Percentiles rank a stretch among this genome's conserved stretches.
phyloP scores from a whole-genome alignment of 2,888 invertebrate species.

The Orchesellides sinensis region DNA sequence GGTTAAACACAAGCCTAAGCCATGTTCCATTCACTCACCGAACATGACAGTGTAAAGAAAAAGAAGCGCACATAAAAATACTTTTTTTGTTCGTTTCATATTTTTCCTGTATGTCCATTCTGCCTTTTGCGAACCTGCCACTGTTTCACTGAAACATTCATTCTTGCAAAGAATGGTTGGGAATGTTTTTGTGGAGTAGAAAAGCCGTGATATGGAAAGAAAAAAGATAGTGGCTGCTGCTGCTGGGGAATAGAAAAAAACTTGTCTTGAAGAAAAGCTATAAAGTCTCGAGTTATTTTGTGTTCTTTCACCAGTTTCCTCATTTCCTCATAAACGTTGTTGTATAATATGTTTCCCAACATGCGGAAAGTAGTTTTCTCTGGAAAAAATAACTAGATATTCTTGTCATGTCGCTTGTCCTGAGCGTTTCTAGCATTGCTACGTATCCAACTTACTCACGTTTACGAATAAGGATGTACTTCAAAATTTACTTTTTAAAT shows the following conservation, averaged over 20 bases:
- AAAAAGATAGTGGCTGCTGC: not conserved
- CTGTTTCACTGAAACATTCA: no score
- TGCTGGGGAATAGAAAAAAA: not conserved
- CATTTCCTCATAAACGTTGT: not conserved
- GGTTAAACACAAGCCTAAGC: no score
- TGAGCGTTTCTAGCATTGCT: not conserved
- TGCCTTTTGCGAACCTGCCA: no score
- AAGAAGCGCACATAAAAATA: not conserved
- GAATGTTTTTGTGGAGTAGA: not conserved
- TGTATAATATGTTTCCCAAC: not conserved
- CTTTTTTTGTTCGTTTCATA: constrained; percentile 3
- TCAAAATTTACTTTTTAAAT: no score
- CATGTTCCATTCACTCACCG: no score
- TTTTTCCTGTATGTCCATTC: not conserved
- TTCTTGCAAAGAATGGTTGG: no score
- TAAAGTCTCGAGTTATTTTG: constrained; percentile 19
- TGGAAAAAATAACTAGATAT: not conserved
- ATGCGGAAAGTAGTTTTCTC: no score
- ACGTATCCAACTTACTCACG: no score
- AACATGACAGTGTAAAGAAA: not conserved
- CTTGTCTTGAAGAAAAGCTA: constrained; percentile 13
- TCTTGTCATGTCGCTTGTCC: constrained; percentile 19
- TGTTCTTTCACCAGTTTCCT: not conserved
- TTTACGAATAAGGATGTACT: no score
- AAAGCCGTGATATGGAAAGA: constrained; percentile 8